Conservation (phyloP, 30 jellyfish, hydroid and myxozoan genomes). For the Sanderia malayensis region DNA sequence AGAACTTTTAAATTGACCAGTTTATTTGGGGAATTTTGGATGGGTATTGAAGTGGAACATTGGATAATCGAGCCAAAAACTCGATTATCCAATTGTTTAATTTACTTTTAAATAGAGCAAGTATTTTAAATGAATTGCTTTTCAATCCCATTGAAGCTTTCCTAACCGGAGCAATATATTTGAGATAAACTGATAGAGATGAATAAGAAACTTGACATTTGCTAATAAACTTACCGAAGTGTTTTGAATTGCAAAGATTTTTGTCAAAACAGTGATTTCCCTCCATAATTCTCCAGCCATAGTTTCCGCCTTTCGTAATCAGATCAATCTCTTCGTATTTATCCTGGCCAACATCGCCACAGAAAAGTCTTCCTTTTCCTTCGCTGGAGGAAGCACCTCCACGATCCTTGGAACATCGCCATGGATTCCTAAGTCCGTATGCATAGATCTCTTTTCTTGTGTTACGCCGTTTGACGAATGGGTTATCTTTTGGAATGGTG, state of each 20-base stretch:
- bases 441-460: constrained; percentile 88
- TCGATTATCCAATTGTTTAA: too few species aligned
- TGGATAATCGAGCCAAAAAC: too few species aligned
- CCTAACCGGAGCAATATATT: too few species aligned
- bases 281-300: constrained; percentile 95
- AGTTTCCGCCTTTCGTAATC: constrained; percentile 88
- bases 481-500: constrained; percentile 79
- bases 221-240: constrained; percentile 34
- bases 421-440: constrained; percentile 79
- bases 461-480: constrained; percentile 34
- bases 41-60: too few species aligned
- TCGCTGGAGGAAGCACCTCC: constrained; percentile 24
- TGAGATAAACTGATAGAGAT: too few species aligned
- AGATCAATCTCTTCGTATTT: constrained; percentile 79
- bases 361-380: constrained; percentile 77
- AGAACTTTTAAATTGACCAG: too few species aligned
- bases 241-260: constrained; percentile 43
- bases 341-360: constrained; percentile 98
- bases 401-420: constrained; percentile 93
- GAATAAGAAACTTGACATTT: too few species aligned
- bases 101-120: too few species aligned
- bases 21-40: too few species aligned
- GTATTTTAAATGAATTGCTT: too few species aligned
- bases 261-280: constrained; percentile 79
- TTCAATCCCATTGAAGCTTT: too few species aligned